A percentile compares a stretch with the other conserved stretches of the same genome.
phyloP scores from a whole-genome alignment of 2,113 vertebrate species.

The Petaurus breviceps region DNA sequence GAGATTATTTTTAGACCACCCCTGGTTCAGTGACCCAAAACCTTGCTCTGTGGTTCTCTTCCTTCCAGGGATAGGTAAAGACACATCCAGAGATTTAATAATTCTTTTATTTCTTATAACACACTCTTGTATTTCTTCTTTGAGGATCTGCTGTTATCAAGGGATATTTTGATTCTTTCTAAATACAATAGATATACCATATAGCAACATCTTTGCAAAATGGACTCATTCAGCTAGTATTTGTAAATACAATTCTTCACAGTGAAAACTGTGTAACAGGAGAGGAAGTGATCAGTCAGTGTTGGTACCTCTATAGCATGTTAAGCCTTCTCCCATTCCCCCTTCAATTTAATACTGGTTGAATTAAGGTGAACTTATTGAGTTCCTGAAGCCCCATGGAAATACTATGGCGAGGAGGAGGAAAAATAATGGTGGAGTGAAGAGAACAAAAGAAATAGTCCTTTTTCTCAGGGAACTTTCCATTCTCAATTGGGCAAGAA shows the following conservation, averaged over 20 bases:
- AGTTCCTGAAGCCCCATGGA: background rate
- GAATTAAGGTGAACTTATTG: background rate
- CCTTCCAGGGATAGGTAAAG: rapidly evolving
- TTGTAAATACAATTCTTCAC: background rate
- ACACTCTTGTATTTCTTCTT: background rate
- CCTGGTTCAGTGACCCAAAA: slow-evolving; percentile 2
- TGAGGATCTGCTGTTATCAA: background rate
- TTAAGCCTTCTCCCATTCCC: background rate
- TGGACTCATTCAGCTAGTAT: background rate
- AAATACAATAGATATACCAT: background rate
- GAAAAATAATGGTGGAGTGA: background rate
- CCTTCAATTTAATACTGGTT: background rate
- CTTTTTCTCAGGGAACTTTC: background rate
- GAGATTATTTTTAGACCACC: slow-evolving; percentile 71
- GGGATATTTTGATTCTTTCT: background rate
- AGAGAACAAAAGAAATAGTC: background rate
- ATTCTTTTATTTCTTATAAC: background rate
- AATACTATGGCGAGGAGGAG: background rate
- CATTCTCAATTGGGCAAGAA: background rate
- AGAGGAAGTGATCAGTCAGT: background rate
- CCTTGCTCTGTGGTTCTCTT: background rate
- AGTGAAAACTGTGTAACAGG: background rate
- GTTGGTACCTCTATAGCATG: background rate
- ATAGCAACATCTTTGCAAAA: background rate
- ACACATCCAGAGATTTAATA: rapidly evolving